phyloP scores from a whole-genome alignment of 2,797 vertebrate genomes.

The Psittacula derbiana region DNA sequence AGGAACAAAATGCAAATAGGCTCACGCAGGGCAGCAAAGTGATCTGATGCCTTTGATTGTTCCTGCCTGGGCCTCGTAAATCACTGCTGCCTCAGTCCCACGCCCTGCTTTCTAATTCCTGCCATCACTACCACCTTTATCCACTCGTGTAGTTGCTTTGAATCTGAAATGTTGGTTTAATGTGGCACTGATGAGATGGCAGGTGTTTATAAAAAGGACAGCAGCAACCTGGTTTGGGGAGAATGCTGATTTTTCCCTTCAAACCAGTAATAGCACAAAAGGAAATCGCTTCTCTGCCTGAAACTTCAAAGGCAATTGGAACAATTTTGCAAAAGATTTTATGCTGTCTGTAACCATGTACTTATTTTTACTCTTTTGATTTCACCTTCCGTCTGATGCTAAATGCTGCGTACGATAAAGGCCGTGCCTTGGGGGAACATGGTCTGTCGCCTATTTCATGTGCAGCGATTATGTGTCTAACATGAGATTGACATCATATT shows the following conservation, averaged over 20 bases:
- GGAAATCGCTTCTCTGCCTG: background rate
- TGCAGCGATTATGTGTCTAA: background rate
- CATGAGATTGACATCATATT: rapidly evolving
- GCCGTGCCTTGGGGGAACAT: background rate
- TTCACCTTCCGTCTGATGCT: background rate
- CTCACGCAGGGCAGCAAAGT: background rate
- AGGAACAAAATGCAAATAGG: constrained; percentile 23
- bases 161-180: constrained; percentile 6
- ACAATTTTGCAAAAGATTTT: background rate
- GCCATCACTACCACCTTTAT: background rate
- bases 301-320: background rate
- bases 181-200: background rate
- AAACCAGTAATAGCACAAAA: background rate
- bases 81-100: background rate
- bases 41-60: constrained; percentile 42
- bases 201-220: background rate
- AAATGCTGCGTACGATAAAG: background rate
- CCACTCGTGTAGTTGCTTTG: background rate
- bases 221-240: background rate
- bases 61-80: background rate
- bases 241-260: background rate
- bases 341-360: background rate
- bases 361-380: constrained; percentile 33
- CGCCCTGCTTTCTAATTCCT: constrained; percentile 1
- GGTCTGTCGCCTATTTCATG: background rate